phyloP scores from a whole-genome alignment of 2,113 vertebrate species.

The Lasiurus cinereus region DNA sequence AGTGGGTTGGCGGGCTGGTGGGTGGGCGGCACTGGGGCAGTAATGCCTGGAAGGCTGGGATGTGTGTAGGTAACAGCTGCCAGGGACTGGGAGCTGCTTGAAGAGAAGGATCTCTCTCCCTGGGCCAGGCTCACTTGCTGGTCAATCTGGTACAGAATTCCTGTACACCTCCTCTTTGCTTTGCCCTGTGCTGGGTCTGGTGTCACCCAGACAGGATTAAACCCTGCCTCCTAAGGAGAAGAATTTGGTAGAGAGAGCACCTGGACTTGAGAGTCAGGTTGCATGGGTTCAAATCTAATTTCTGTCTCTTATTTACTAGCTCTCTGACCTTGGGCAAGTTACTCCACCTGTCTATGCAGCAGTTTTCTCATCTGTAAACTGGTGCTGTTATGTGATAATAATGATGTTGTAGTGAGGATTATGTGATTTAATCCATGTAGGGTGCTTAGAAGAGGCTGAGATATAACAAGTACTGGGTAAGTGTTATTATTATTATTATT shows the following conservation, averaged over 20 bases:
- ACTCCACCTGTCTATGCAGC: neutral
- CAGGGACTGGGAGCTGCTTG: neutral
- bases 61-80: neutral
- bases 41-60: neutral
- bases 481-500: neutral
- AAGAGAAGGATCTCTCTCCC: neutral
- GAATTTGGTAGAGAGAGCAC: neutral
- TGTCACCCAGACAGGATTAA: neutral
- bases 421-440: neutral
- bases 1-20: neutral
- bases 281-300: conserved; percentile 25
- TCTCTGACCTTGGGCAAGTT: neutral
- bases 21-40: too few relatives aligned
- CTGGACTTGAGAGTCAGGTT: conserved; percentile 11
- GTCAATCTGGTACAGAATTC: neutral
- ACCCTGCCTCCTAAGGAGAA: conserved; percentile 4
- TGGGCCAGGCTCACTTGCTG: neutral
- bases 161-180: neutral
- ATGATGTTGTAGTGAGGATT: neutral
- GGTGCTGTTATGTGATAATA: neutral
- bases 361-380: neutral
- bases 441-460: neutral
- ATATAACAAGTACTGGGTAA: neutral
- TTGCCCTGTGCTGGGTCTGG: neutral
- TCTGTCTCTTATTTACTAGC: neutral